A percentile compares a stretch with the other conserved stretches of the same genome.
Conservation (phyloP, 64 coral and sea anemone genomes). For the Porites lutea region DNA sequence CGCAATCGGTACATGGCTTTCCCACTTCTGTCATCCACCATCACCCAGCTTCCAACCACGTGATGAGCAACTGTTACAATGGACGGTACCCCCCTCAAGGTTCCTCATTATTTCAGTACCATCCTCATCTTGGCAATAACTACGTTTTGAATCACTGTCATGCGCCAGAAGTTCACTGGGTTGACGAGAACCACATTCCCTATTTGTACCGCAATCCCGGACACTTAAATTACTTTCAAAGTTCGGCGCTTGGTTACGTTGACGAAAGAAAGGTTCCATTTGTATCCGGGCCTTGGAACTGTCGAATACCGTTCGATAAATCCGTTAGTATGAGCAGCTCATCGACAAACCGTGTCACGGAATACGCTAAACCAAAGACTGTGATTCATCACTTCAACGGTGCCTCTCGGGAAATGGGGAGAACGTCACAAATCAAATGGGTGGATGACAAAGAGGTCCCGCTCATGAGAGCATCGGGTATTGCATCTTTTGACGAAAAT, state of each 20-base stretch:
- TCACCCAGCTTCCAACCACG: slow-evolving; percentile 78
- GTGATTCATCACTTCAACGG: slow-evolving; percentile 87
- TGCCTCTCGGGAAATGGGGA: slow-evolving; percentile 37
- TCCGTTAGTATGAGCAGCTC: slow-evolving; percentile 8
- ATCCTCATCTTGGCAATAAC: slow-evolving; percentile 62
- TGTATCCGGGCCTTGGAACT: slow-evolving; percentile 60
- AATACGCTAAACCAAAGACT: slow-evolving; percentile 84
- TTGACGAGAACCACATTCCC: slow-evolving; percentile 90
- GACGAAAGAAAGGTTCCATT: slow-evolving; percentile 73
- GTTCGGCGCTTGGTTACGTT: slow-evolving; percentile 41
- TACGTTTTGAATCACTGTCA: slow-evolving; percentile 48
- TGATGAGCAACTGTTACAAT: slow-evolving; percentile 78
- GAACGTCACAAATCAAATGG: slow-evolving; percentile 69
- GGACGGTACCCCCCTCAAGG: slow-evolving; percentile 52
- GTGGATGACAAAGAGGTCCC: slow-evolving; percentile 87
- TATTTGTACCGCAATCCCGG: slow-evolving; percentile 82
- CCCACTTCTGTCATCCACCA: slow-evolving; percentile 91
- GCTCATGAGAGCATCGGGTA: slow-evolving; percentile 47
- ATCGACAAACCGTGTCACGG: slow-evolving; percentile 28
- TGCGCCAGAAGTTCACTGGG: slow-evolving; percentile 84
- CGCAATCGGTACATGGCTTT: slow-evolving; percentile 58
- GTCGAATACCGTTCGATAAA: slow-evolving; percentile 43
- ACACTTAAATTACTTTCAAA: slow-evolving; percentile 70
- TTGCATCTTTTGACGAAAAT: slow-evolving; percentile 20
- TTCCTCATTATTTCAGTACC: slow-evolving; percentile 39